phyloP scores from a whole-genome alignment of 1,140 invertebrate genomes.

The Aphelenchoides besseyi region DNA sequence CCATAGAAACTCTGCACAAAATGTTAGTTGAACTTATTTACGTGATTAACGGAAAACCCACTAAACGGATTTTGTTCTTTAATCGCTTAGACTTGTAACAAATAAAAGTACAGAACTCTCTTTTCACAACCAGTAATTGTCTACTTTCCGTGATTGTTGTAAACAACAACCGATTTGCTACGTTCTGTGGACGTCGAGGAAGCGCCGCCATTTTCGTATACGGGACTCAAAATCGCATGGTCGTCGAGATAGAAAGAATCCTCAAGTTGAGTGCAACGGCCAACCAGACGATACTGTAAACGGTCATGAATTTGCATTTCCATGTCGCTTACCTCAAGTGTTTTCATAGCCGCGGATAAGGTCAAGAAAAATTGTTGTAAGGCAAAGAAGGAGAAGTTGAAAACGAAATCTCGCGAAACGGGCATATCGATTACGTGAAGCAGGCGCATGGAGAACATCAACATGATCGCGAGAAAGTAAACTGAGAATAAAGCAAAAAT shows the following conservation, averaged over 20 bases:
- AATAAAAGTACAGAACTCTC: not conserved
- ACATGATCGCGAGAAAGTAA: slow-evolving; percentile 4
- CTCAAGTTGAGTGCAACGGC: not conserved
- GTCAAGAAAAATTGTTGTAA: not conserved
- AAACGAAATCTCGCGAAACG: not conserved
- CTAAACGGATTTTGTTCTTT: not conserved
- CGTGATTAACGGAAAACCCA: not conserved
- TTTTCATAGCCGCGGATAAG: not conserved
- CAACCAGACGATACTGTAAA: not conserved
- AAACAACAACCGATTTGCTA: not conserved
- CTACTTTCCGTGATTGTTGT: not conserved
- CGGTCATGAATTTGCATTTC: too few species aligned
- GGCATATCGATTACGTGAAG: not conserved
- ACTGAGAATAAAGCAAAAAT: not conserved
- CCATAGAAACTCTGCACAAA: too few species aligned
- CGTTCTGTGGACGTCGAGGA: not conserved
- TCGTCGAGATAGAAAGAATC: not conserved
- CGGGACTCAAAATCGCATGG: not conserved
- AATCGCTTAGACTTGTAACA: not conserved
- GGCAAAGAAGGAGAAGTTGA: not conserved
- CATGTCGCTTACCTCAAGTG: slow-evolving; percentile 8
- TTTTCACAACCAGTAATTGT: too few species aligned
- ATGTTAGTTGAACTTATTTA: not conserved
- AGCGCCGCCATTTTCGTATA: slow-evolving; percentile 5
- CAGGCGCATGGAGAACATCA: not conserved